Conservation (phyloP, 2,888 invertebrate species). For the Volucella inflata region DNA sequence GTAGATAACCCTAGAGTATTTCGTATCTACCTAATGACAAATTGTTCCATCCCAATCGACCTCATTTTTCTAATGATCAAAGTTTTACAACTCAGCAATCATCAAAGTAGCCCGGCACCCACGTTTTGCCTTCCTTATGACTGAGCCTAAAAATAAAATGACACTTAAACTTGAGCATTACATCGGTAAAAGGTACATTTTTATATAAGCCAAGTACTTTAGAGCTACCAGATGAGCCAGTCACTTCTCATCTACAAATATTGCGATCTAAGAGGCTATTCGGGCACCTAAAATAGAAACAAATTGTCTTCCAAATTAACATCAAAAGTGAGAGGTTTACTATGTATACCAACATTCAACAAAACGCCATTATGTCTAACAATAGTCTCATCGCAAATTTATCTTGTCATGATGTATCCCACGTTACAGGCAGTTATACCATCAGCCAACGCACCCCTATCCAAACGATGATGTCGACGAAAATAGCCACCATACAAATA, state of each 20-base stretch:
- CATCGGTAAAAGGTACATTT: background rate
- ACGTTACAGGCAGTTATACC: background rate
- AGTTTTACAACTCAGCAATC: too few species aligned
- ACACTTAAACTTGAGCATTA: slow-evolving; percentile 14
- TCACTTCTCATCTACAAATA: slow-evolving; percentile 11
- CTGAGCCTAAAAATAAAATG: background rate
- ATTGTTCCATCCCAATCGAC: too few species aligned
- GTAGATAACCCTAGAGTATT: too few species aligned
- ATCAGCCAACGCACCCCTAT: background rate
- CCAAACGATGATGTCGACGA: background rate
- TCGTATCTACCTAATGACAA: too few species aligned
- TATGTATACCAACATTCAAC: background rate
- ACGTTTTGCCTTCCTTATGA: too few species aligned
- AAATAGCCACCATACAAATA: slow-evolving; percentile 9
- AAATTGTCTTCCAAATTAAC: slow-evolving; percentile 42
- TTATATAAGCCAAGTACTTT: background rate
- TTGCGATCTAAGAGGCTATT: slow-evolving; percentile 17
- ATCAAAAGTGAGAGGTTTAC: slow-evolving; percentile 22
- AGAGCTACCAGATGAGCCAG: background rate
- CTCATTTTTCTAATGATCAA: too few species aligned
- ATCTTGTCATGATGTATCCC: slow-evolving; percentile 25
- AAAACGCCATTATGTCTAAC: slow-evolving; percentile 47
- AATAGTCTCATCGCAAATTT: slow-evolving; percentile 36
- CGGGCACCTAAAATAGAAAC: slow-evolving; percentile 16
- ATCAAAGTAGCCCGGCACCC: too few species aligned